Conservation (phyloP, 1,140 invertebrate species). For the Halyomorpha halys region DNA sequence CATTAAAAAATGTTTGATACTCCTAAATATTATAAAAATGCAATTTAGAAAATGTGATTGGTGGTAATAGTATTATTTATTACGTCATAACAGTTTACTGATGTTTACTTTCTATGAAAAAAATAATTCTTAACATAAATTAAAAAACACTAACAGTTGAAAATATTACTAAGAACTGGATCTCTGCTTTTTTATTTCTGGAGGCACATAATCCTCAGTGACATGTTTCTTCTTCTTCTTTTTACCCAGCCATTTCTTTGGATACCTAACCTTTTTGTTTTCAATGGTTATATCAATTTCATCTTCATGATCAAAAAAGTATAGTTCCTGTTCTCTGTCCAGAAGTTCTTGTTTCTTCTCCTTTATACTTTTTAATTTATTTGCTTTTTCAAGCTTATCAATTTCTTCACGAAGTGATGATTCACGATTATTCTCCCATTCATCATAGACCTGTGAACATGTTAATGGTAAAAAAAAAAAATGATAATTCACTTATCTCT, state of each 20-base stretch:
- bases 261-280: conserved; percentile 31
- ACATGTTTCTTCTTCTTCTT: conserved; percentile 25
- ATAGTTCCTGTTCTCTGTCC: conserved; percentile 53
- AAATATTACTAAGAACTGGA: neutral
- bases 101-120: too few species aligned
- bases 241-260: conserved; percentile 17
- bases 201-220: conserved; percentile 27
- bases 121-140: too few species aligned
- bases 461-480: neutral
- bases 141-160: neutral
- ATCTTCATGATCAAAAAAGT: conserved; percentile 69
- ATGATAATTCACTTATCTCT: too few species aligned
- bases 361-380: conserved; percentile 46
- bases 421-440: conserved; percentile 47
- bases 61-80: too few species aligned
- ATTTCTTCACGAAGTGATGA: conserved; percentile 37
- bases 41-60: too few species aligned
- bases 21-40: too few species aligned
- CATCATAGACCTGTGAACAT: conserved; percentile 41
- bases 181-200: conserved; percentile 27
- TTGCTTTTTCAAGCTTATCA: conserved; percentile 42
- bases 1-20: too few species aligned
- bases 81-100: too few species aligned
- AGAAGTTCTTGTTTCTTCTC: conserved; percentile 46
- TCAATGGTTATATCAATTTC: conserved; percentile 60